A percentile compares a stretch with the other conserved stretches of the same genome.
phyloP scores from a whole-genome alignment of 2,797 vertebrate species.

The Tenualosa thibaudeaui region DNA sequence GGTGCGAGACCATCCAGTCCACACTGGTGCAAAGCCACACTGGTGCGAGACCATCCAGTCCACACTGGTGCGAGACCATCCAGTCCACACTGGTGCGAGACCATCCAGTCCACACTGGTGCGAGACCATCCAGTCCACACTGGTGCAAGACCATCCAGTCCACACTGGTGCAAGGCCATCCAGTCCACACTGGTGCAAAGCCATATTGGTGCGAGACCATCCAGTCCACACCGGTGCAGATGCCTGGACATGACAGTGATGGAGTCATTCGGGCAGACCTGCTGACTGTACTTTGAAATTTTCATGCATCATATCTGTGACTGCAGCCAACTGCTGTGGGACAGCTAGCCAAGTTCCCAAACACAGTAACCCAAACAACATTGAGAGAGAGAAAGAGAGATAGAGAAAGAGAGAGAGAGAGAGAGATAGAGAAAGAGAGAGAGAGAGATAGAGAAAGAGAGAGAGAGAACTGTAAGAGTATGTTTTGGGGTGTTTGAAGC shows the following conservation, averaged over 20 bases:
- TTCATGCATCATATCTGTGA: neutral
- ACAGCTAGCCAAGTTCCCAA: neutral
- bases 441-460: neutral
- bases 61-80: no score
- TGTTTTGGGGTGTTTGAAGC: neutral
- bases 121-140: no score
- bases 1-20: no score
- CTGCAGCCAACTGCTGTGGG: neutral
- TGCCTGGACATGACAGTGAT: neutral
- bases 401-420: slow-evolving; percentile 19
- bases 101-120: no score
- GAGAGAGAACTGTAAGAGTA: neutral
- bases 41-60: no score
- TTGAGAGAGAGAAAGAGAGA: neutral
- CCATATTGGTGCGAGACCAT: no score
- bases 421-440: slow-evolving; percentile 5
- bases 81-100: no score
- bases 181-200: no score
- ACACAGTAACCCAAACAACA: neutral
- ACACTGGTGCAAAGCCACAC: no score
- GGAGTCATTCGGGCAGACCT: neutral
- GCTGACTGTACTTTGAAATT: neutral
- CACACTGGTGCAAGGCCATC: no score
- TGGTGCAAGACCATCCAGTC: no score
- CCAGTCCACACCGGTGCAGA: neutral